Evolutionary conservation across 2,113 vertebrate species (phyloP).

Genomic region (Gallinago undulata): DNA sequence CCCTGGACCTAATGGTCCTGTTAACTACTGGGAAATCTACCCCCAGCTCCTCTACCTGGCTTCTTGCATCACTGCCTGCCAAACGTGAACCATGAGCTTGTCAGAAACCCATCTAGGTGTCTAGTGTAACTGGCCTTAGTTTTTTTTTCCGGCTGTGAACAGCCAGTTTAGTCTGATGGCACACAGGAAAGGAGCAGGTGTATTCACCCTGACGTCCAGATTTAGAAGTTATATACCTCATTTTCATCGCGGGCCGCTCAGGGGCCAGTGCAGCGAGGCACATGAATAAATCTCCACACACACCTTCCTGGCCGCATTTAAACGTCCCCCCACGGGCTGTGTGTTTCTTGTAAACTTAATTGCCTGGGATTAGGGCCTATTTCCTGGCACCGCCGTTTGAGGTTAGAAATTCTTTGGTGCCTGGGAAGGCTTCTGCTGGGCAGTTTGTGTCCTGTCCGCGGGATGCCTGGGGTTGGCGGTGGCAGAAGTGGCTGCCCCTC

Average conservation of each 20-base stretch:
- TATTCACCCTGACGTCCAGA: background rate
- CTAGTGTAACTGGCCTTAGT: background rate
- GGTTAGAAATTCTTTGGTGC: background rate
- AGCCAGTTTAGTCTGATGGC: background rate
- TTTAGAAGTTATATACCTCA: background rate
- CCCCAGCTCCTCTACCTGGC: background rate
- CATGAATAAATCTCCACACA: background rate
- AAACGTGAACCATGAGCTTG: background rate
- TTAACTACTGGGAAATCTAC: background rate
- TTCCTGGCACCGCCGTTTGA: constrained; percentile 27
- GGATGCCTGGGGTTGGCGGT: background rate
- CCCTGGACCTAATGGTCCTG: background rate
- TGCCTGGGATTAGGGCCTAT: constrained; percentile 39
- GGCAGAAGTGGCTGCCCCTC: background rate
- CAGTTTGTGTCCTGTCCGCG: accelerated
- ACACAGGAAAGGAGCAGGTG: background rate
- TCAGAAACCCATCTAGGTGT: background rate
- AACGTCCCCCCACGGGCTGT: background rate
- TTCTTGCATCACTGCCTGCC: background rate
- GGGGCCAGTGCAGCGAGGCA: background rate
- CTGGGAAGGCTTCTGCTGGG: background rate
- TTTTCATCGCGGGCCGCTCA: background rate
- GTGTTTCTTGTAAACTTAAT: constrained; percentile 62
- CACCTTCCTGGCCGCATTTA: background rate
- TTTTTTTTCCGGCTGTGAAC: background rate